Percentiles rank a stretch among this genome's conserved stretches.
phyloP scores from a whole-genome alignment of 2,888 invertebrate genomes.

The Eilema sororculum region DNA sequence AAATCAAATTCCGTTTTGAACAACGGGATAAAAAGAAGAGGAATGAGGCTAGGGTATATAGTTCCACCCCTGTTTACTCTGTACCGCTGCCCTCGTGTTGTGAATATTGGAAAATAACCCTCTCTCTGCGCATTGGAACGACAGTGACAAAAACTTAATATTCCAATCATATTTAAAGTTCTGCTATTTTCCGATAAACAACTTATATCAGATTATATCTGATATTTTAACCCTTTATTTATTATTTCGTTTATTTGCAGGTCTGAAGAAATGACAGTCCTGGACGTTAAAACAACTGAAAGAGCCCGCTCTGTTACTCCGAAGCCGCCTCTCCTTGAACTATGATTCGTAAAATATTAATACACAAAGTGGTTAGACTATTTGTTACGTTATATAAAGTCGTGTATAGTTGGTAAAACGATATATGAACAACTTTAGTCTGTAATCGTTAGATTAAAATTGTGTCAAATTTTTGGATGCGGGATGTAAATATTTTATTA shows the following conservation, averaged over 20 bases:
- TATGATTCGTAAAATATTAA: conserved; percentile 56
- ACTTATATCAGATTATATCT: background rate
- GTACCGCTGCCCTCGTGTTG: no score
- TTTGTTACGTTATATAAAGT: conserved; percentile 27
- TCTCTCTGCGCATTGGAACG: background rate
- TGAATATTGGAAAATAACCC: no score
- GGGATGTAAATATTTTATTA: no score
- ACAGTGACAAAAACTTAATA: background rate
- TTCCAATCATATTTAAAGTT: background rate
- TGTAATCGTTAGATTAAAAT: background rate
- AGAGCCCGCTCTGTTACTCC: conserved; percentile 75
- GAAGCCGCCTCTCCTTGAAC: conserved; percentile 75
- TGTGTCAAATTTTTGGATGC: no score
- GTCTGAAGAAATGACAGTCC: conserved; percentile 82
- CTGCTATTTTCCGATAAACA: background rate
- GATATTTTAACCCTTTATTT: no score
- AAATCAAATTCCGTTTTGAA: no score
- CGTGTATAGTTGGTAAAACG: conserved; percentile 22
- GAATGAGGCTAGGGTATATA: no score
- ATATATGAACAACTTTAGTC: conserved; percentile 26
- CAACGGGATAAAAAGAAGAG: no score
- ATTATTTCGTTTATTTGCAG: conserved; percentile 61
- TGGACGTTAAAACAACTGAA: conserved; percentile 71
- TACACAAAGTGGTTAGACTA: conserved; percentile 31
- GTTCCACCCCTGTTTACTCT: no score